Evolutionary conservation across 2,113 vertebrate species (phyloP).

Genomic region (Psophia crepitans): DNA sequence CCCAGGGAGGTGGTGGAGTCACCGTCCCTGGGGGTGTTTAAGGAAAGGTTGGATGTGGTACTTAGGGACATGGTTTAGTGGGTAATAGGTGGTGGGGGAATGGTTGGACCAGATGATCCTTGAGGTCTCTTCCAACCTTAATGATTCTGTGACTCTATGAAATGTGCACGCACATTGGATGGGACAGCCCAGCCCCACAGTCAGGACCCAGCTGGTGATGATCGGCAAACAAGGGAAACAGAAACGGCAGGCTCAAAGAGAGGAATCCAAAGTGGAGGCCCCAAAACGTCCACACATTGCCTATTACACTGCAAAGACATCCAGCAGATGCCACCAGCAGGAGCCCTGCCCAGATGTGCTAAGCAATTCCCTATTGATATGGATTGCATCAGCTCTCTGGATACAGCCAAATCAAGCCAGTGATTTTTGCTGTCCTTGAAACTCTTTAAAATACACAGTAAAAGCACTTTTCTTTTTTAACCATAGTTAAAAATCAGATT

Average conservation of each 20-base stretch:
- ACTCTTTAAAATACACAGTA: not conserved
- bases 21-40: no score
- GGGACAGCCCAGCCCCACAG: not conserved
- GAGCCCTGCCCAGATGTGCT: constrained; percentile 4
- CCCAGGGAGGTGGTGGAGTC: no score
- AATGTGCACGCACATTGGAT: not conserved
- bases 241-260: not conserved
- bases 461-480: not conserved
- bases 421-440: constrained; percentile 12
- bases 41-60: no score
- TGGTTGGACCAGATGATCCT: no score
- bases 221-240: not conserved
- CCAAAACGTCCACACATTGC: not conserved
- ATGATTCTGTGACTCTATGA: no score
- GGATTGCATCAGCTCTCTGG: constrained; percentile 2
- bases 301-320: not conserved
- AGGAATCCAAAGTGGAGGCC: not conserved
- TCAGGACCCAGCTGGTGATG: not conserved
- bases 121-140: no score
- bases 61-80: no score
- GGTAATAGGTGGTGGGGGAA: no score
- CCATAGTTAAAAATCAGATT: not conserved
- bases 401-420: not conserved
- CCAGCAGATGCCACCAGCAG: not conserved
- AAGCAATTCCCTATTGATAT: constrained; percentile 5